Base-by-base conservation (phyloP, 2,113 vertebrate species). In the Chaetodon trifascialis region DNA sequence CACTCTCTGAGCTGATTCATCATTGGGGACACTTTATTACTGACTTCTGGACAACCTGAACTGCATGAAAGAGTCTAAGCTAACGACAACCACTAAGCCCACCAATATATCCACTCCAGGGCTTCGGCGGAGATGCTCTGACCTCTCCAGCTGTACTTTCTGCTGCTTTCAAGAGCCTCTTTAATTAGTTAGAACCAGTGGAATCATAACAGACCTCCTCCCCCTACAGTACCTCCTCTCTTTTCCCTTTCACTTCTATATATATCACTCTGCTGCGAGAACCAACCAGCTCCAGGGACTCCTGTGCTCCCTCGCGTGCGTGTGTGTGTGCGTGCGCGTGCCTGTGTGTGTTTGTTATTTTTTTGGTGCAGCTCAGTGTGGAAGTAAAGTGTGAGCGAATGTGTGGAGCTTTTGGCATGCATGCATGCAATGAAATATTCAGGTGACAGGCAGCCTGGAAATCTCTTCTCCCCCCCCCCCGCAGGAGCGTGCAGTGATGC, bases 341-440 rank as follows among this genome's bases (percentile, higher is more conserved):
- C n/a, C n/a, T 30, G 30, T 30, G 30, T 30, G 30, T 65, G 73
- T 70, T 63, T 66, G 82, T 87, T 71, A 83, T 78, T 47, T 80
- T 84, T 25, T 84, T 25, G 51, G 51, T 79, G 76, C 76, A 80
- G 23, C 55, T 80, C 38, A 8, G 47, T 60, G 71, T 79, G 77
- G 64, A 54, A 59, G 15, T 58, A 34, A 58, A 58, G 76, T 52
- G 46, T 67, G 74, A 42, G 68, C 52, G 49, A 19, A 54, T 67
- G 9, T 80, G 81, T 67, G 64, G 54, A 71, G 87, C 81, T 83
- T 79, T 78, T 84, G 51, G 72, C 80, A 70, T 74, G 85, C 79
- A 68, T 79, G 82, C 76, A 79, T 58, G 70, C 66, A 71, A 92
- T 94, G 63, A 93, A 94, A 93, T 93, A 94, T 93, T 94, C 91